Evolutionary conservation across 2,888 invertebrate genomes (phyloP).

Genomic region (Dioctria linearis): DNA sequence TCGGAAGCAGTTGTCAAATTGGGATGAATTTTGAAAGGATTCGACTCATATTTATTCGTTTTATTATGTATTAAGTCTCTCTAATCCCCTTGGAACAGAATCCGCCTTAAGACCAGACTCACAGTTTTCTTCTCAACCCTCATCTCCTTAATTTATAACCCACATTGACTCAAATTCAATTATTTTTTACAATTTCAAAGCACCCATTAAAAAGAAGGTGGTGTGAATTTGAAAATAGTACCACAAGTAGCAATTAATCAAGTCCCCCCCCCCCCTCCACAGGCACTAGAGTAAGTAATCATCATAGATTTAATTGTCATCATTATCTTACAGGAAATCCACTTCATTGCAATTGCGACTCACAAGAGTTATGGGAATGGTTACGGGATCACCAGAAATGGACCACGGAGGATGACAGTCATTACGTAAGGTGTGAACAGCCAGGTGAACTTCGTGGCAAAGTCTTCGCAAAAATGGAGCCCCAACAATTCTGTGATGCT

Average conservation of each 20-base stretch:
- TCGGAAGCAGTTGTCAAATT: too few relatives aligned
- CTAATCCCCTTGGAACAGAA: too few relatives aligned
- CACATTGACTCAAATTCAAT: too few relatives aligned
- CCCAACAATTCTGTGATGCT: constrained; percentile 87
- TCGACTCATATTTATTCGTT: too few relatives aligned
- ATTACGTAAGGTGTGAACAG: constrained; percentile 84
- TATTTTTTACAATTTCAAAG: too few relatives aligned
- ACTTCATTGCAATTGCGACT: constrained; percentile 89
- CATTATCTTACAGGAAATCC: constrained; percentile 81
- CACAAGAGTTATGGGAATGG: constrained; percentile 94
- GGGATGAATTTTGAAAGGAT: too few relatives aligned
- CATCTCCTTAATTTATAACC: too few relatives aligned
- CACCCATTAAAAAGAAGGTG: too few relatives aligned
- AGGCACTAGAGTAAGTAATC: background rate
- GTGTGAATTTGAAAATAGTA: too few relatives aligned
- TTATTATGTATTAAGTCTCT: too few relatives aligned
- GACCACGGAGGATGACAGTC: constrained; percentile 63
- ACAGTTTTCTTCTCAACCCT: too few relatives aligned
- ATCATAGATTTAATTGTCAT: constrained; percentile 54
- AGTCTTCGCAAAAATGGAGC: constrained; percentile 81
- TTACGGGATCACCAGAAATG: constrained; percentile 87
- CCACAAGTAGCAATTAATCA: constrained; percentile 4
- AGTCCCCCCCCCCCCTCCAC: background rate
- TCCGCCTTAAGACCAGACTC: too few relatives aligned
- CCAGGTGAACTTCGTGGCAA: constrained; percentile 85